A percentile compares a stretch with the other conserved stretches of the same genome.
These are phyloP conservation scores for Colletes collaris DNA, from an alignment of 2,888 invertebrate species.

Conservation along the genomic window DNA sequence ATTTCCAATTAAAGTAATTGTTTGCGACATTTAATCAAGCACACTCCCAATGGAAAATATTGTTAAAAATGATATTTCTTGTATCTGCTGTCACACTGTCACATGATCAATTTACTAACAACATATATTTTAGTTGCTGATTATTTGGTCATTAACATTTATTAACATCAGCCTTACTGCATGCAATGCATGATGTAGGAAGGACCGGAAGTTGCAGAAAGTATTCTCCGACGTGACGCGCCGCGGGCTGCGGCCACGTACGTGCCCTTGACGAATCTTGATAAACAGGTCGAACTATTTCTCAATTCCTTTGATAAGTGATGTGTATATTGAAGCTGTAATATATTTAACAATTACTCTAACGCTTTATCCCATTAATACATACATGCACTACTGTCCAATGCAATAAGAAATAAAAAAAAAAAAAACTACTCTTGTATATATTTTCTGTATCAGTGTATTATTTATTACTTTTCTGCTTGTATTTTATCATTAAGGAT, in stretches of 20 bases:
- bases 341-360: constrained; percentile 67
- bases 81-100: constrained; percentile 58
- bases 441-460: constrained; percentile 70
- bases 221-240: constrained; percentile 80
- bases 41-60: constrained; percentile 52
- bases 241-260: constrained; percentile 81
- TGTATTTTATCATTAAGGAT: constrained; percentile 49
- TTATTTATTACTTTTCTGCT: constrained; percentile 44
- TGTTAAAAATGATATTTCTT: constrained; percentile 41
- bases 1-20: constrained; percentile 47
- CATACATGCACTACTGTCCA: constrained; percentile 71
- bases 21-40: constrained; percentile 65
- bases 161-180: constrained; percentile 82
- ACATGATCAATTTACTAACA: constrained; percentile 69
- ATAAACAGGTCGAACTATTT: constrained; percentile 82
- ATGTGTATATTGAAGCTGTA: constrained; percentile 68
- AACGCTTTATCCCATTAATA: constrained; percentile 72
- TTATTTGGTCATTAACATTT: constrained; percentile 77
- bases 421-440: constrained; percentile 64
- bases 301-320: constrained; percentile 76
- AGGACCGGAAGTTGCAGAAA: constrained; percentile 81
- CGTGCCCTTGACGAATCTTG: constrained; percentile 82
- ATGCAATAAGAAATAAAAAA: constrained; percentile 48
- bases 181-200: constrained; percentile 82
- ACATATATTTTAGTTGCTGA: constrained; percentile 72